phyloP scores from a whole-genome alignment of 2,113 vertebrate genomes.

The Anthoscopus minutus region DNA sequence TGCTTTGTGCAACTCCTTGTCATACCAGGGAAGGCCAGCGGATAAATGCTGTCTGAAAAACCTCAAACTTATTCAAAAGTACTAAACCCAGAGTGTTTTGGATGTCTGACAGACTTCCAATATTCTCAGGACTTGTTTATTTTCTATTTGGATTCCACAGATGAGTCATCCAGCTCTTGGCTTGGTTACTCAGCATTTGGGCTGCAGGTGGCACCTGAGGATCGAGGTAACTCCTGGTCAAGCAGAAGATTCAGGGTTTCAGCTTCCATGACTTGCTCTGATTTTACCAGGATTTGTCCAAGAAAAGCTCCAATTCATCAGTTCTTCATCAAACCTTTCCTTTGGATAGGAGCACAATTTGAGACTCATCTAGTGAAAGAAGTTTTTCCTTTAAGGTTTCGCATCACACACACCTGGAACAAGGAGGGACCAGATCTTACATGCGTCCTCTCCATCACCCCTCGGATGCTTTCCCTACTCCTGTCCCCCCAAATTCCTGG shows the following conservation, averaged over 20 bases:
- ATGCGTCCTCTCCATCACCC: accelerated
- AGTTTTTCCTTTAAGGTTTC: background rate
- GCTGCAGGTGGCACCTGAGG: background rate
- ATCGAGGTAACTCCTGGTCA: background rate
- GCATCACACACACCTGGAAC: background rate
- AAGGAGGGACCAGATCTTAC: accelerated
- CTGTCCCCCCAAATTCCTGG: background rate
- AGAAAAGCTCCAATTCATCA: background rate
- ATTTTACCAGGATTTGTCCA: background rate
- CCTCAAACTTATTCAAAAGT: background rate
- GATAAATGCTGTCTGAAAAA: background rate
- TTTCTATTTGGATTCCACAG: background rate
- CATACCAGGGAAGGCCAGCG: background rate
- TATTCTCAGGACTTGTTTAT: background rate
- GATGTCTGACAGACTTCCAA: background rate
- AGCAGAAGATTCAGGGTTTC: background rate
- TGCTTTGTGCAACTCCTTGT: background rate
- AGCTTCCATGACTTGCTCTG: background rate
- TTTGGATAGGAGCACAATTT: background rate
- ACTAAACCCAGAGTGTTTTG: background rate
- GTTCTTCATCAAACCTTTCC: background rate
- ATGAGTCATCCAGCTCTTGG: background rate
- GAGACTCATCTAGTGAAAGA: background rate
- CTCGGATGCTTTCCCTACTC: background rate
- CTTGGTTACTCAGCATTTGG: background rate